Conservation (phyloP, 2,888 invertebrate genomes). For the Sycophila texana region DNA sequence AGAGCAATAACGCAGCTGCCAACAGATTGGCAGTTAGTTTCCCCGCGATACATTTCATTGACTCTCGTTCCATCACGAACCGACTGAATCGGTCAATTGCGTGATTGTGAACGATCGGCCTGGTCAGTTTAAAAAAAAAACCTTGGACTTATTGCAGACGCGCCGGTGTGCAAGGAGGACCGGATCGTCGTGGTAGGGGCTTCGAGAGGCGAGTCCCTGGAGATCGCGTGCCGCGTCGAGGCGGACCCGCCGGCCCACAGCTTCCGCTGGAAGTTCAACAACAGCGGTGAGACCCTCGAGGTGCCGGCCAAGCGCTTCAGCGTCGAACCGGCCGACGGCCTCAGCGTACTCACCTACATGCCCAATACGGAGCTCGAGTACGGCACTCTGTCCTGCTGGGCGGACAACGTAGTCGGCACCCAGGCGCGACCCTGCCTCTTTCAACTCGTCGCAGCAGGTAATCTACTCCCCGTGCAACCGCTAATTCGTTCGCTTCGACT, state of each 20-base stretch:
- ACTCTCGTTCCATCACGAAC: too few species aligned
- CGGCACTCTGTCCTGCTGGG: conserved; percentile 92
- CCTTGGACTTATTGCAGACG: conserved; percentile 79
- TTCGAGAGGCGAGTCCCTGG: conserved; percentile 89
- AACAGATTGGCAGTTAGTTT: too few species aligned
- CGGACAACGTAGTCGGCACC: conserved; percentile 88
- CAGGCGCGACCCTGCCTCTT: conserved; percentile 91
- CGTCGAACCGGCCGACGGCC: conserved; percentile 83
- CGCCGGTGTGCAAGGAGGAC: conserved; percentile 87
- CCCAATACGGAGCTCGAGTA: conserved; percentile 85
- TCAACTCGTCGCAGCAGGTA: conserved; percentile 93
- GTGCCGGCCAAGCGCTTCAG: conserved; percentile 86
- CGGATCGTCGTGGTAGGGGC: conserved; percentile 91
- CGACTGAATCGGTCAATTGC: too few species aligned
- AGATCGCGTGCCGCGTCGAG: conserved; percentile 92
- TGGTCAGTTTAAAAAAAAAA: too few species aligned
- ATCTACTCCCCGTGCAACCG: conserved; percentile 55
- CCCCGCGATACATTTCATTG: too few species aligned
- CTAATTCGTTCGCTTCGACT: too few species aligned
- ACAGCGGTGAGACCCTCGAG: conserved; percentile 92
- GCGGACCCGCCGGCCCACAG: conserved; percentile 93
- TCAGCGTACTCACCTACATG: conserved; percentile 78
- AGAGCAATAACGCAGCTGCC: too few species aligned
- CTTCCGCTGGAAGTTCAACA: conserved; percentile 96
- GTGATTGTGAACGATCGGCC: too few species aligned